These are phyloP conservation scores for Nesometra sesokonis DNA, from an alignment of 35 echinoderm and acorn worm genomes.

Conservation along the genomic window DNA sequence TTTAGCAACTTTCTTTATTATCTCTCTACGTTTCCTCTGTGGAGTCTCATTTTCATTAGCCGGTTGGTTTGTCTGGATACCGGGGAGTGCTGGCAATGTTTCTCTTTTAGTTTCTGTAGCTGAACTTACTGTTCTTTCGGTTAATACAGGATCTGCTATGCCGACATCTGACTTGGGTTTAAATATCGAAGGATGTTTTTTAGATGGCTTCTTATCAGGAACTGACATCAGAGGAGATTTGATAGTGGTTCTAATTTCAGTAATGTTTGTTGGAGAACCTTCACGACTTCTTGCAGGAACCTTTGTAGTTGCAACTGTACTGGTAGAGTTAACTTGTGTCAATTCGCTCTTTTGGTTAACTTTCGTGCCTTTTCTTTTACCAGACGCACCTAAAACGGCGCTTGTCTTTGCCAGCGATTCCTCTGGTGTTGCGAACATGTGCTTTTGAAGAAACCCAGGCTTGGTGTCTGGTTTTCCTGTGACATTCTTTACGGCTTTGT, in stretches of 20 bases:
- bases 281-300: too few relatives aligned
- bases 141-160: neutral
- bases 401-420: constrained; percentile 29
- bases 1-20: neutral
- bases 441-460: constrained; percentile 52
- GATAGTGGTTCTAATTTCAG: too few relatives aligned
- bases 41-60: neutral
- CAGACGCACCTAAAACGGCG: neutral
- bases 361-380: neutral
- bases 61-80: neutral
- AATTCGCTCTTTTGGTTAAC: neutral
- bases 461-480: constrained; percentile 82
- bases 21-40: neutral
- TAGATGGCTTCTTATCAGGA: too few relatives aligned
- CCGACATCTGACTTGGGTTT: neutral
- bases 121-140: neutral
- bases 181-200: too few relatives aligned
- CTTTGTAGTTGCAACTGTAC: too few relatives aligned
- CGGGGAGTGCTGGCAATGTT: neutral
- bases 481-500: constrained; percentile 68
- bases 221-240: too few relatives aligned
- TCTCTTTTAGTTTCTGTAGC: neutral
- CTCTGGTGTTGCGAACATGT: constrained; percentile 66
- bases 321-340: neutral
- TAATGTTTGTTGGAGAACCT: too few relatives aligned